These are phyloP conservation scores for Falco columbarius DNA, from an alignment of 2,797 vertebrate species.

Conservation along the genomic window DNA sequence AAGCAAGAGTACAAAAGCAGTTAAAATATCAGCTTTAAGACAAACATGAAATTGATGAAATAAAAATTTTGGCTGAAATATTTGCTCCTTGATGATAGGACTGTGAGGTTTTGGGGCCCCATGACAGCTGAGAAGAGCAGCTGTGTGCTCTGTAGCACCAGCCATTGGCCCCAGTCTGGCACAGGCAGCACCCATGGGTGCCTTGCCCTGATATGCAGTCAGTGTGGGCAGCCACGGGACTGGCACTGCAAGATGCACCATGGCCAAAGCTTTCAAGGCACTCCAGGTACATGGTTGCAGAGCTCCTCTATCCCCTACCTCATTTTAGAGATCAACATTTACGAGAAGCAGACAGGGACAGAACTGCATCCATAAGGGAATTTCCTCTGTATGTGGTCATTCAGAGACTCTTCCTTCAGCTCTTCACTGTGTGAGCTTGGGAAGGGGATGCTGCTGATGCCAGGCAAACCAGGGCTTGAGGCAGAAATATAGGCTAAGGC, in stretches of 20 bases:
- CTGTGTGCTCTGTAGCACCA: neutral
- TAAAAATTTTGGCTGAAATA: neutral
- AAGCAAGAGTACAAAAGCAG: neutral
- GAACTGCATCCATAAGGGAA: accelerated
- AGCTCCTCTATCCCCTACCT: neutral
- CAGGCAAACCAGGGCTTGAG: neutral
- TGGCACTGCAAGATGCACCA: neutral
- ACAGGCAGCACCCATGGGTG: accelerated
- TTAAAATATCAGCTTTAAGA: neutral
- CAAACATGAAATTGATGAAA: neutral
- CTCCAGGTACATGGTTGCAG: neutral
- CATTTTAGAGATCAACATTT: neutral
- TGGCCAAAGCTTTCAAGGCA: neutral
- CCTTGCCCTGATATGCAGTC: accelerated
- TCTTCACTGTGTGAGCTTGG: neutral
- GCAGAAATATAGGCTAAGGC: neutral
- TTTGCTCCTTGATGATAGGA: neutral
- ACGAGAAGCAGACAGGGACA: neutral
- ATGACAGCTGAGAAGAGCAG: neutral
- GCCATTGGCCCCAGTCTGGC: accelerated
- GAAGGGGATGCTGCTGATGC: neutral
- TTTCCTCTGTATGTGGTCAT: accelerated
- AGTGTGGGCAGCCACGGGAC: accelerated
- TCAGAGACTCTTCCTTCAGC: neutral
- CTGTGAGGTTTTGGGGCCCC: neutral